Percentiles rank a stretch among this genome's conserved stretches.
Conservation (phyloP, 2,113 vertebrate species). For the Aphelocoma coerulescens region DNA sequence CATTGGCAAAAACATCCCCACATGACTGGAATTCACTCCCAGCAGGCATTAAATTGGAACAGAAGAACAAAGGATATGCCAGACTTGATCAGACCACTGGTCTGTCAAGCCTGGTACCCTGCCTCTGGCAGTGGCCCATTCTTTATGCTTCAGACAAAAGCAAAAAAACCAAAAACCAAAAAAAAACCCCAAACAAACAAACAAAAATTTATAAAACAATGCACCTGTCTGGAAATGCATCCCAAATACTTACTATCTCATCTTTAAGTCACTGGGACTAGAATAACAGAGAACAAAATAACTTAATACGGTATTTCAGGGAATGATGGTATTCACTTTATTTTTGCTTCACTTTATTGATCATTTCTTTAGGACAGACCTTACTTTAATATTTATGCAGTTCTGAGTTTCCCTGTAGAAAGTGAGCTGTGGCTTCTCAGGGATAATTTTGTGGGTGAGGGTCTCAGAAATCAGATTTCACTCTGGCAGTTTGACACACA, state of each 20-base stretch:
- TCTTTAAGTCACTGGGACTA: neutral
- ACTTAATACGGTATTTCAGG: neutral
- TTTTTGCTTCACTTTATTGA: neutral
- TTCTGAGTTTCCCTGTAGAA: neutral
- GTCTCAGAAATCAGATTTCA: neutral
- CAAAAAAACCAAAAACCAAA: neutral
- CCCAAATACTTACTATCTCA: neutral
- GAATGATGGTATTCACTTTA: neutral
- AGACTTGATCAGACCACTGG: slow-evolving; percentile 55
- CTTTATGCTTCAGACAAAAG: slow-evolving; percentile 37
- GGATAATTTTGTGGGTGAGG: neutral
- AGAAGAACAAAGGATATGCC: slow-evolving; percentile 65
- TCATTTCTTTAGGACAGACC: neutral
- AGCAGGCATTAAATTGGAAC: slow-evolving; percentile 63
- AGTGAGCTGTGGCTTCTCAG: neutral
- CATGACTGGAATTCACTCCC: slow-evolving; percentile 54
- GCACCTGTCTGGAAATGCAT: slow-evolving; percentile 20
- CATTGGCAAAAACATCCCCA: slow-evolving; percentile 43
- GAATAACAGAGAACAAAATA: neutral
- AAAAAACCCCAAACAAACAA: too few relatives aligned
- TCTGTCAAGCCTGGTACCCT: slow-evolving; percentile 53
- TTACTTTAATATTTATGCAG: neutral
- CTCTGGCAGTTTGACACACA: neutral
- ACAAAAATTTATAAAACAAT: neutral
- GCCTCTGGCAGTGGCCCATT: slow-evolving; percentile 35